Evolutionary conservation across 2,797 vertebrate genomes (phyloP).

Genomic region (Zalophus californianus): DNA sequence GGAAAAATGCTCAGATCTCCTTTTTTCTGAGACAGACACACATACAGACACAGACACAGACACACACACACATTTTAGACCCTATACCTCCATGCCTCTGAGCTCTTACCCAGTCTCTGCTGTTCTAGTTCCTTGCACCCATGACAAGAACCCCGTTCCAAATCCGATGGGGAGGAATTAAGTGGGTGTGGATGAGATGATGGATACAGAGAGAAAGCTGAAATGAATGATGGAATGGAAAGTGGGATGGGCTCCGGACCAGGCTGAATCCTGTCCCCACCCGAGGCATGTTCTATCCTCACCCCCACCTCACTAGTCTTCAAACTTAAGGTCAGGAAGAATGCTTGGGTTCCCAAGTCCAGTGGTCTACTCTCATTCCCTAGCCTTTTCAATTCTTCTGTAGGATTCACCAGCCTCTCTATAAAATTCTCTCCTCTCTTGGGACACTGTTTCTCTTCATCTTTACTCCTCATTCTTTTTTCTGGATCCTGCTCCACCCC

Average conservation of each 20-base stretch:
- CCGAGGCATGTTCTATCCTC: neutral
- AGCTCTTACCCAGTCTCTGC: neutral
- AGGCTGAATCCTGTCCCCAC: fast-evolving
- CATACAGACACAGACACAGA: too few relatives aligned
- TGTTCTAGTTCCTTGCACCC: neutral
- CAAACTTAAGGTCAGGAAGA: neutral
- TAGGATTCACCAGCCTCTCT: neutral
- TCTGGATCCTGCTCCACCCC: fast-evolving
- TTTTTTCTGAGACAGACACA: neutral
- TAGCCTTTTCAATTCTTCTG: neutral
- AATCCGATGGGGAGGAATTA: neutral
- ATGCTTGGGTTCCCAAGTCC: neutral
- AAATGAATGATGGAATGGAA: neutral
- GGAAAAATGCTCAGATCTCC: neutral
- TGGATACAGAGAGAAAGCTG: neutral
- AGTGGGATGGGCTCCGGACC: neutral
- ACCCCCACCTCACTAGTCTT: neutral
- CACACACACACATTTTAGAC: fast-evolving
- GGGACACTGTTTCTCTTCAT: neutral
- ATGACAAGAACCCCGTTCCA: neutral
- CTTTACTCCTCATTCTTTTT: neutral
- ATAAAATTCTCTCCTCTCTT: neutral
- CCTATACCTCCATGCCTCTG: too few relatives aligned
- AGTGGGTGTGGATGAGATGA: neutral
- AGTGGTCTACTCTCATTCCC: neutral